Percentiles rank a stretch among this genome's conserved stretches.
Evolutionary conservation across 2,888 invertebrate species (phyloP).

Genomic region (Volucella inanis): DNA sequence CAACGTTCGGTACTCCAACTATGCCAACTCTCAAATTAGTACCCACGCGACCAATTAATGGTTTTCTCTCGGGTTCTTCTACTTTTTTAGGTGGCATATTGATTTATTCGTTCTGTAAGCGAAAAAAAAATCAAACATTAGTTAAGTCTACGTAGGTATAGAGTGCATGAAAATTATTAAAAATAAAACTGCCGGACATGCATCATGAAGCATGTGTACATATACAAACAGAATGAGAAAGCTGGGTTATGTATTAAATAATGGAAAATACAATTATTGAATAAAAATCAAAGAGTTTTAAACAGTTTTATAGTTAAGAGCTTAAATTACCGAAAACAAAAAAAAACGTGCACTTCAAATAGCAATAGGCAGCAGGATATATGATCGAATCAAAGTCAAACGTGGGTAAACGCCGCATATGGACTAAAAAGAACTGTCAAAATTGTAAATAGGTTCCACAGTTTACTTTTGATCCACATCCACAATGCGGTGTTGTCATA

Average conservation of each 20-base stretch:
- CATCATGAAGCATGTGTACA: not conserved
- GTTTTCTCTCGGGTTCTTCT: constrained; percentile 93
- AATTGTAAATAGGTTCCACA: constrained; percentile 39
- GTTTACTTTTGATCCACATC: constrained; percentile 15
- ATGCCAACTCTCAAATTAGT: constrained; percentile 98
- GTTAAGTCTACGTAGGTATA: not conserved
- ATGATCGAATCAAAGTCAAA: constrained; percentile 33
- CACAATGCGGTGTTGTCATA: constrained; percentile 25
- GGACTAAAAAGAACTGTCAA: constrained; percentile 47
- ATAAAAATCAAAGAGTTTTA: not conserved
- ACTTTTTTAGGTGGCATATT: constrained; percentile 91
- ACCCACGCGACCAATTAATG: constrained; percentile 96
- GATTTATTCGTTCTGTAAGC: constrained; percentile 28
- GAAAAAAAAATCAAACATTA: not conserved
- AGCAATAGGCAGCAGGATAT: not conserved
- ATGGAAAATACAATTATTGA: not conserved
- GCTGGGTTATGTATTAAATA: constrained; percentile 45
- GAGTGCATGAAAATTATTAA: not conserved
- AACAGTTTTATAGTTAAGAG: too few species aligned
- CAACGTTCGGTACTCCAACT: constrained; percentile 96
- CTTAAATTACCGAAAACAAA: constrained; percentile 24
- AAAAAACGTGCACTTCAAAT: constrained; percentile 18
- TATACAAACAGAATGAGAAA: not conserved
- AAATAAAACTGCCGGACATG: constrained; percentile 7
- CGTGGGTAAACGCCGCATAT: constrained; percentile 61